Evolutionary conservation across 2,797 vertebrate species (phyloP), one percentile per base, ranked within the genome.

Genomic region (Petrocephalus sullivani): DNA sequence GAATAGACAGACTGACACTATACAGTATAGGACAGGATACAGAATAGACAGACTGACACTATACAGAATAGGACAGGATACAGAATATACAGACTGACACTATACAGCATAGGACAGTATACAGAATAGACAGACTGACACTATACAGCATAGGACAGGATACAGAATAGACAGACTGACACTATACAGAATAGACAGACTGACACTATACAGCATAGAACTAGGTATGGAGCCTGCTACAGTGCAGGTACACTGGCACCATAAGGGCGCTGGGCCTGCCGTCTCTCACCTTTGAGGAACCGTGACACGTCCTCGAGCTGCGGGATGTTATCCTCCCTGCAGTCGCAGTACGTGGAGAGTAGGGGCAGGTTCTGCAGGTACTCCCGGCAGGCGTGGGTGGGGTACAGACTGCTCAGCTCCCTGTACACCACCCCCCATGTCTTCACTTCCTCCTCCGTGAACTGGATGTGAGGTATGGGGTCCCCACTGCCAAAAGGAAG

Each of bases 331-430:
- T 99, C 97, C 91, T 99, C 98, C 57, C 95, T 94, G 92, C 96
- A 99, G 21, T 97, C 97, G 92, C 98, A 99, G 94, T 97, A 93
- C 92, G 98, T 98, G 90, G 95, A 96, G 90, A 99, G 95, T 93
- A 99, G 93, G 9, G 98, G 98, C 87, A 99, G 93, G 92, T 99
- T 99, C 95, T 98, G 99, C 91, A 99, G 96, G 93, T 99, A 98
- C 90, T 99, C 98, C 87, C 96, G 95, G 91, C 98, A 99, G 90
- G 98, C 98, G 0, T 99, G 96, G 54, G 95, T 97, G n/a, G 98
- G 98, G 89, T 99, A 99, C 89, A 99, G 94, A 90, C 97, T 97
- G 93, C 95, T 98, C 83, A 99, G 97, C 95, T 99, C 98, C 92
- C 96, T 95, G 91, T 96, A 99, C 81, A 99, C 97, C 1, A 96